Evolutionary conservation across 2,113 vertebrate genomes (phyloP).

Genomic region (Todiramphus chloris): DNA sequence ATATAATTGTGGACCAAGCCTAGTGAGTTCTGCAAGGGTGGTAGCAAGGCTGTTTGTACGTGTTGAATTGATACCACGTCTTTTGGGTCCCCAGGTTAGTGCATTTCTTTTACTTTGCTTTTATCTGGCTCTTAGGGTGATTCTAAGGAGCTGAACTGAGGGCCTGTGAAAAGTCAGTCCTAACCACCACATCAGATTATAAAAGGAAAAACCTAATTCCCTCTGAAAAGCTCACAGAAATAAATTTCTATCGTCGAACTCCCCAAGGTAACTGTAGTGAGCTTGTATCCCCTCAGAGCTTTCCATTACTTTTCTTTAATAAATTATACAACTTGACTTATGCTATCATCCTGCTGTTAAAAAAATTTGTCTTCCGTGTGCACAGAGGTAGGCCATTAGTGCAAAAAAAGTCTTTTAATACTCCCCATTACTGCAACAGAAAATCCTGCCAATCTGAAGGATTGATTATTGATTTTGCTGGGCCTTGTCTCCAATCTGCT

Average conservation of each 20-base stretch:
- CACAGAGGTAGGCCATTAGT: neutral
- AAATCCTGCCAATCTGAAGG: neutral
- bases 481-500: neutral
- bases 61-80: neutral
- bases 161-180: neutral
- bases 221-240: neutral
- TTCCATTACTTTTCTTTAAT: neutral
- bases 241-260: neutral
- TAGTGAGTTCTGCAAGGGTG: neutral
- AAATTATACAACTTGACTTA: neutral
- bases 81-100: neutral
- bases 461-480: neutral
- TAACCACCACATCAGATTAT: neutral
- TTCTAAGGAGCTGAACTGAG: neutral
- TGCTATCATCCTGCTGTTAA: neutral
- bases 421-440: neutral
- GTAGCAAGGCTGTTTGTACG: neutral
- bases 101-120: neutral
- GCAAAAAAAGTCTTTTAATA: neutral
- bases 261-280: neutral
- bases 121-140: neutral
- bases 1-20: neutral
- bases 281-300: neutral
- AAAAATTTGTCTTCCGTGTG: neutral
- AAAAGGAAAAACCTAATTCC: neutral